These are phyloP conservation scores for Otolemur garnettii DNA, from an alignment of 2,113 vertebrate genomes.

Conservation along the genomic window DNA sequence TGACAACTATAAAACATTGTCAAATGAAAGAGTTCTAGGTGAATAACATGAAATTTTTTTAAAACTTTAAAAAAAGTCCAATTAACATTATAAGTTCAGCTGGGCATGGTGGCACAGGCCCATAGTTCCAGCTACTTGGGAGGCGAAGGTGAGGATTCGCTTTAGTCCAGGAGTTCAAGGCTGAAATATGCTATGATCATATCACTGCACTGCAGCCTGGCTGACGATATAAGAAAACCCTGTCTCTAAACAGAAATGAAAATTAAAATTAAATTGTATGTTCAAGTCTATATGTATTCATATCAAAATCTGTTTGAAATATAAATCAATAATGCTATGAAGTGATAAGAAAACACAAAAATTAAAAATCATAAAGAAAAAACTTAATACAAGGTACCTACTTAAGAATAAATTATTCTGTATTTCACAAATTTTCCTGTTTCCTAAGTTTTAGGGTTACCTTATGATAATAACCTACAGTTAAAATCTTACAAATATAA, in stretches of 20 bases:
- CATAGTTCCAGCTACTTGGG: too few species aligned
- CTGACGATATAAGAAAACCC: too few species aligned
- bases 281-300: slow-evolving; percentile 15
- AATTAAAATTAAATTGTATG: not conserved
- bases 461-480: not conserved
- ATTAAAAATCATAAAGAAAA: not conserved
- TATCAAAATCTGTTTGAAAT: not conserved
- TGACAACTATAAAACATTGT: not conserved
- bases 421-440: not conserved
- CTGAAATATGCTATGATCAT: too few species aligned
- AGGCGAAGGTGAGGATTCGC: too few species aligned
- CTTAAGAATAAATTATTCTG: not conserved
- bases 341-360: slow-evolving; percentile 37
- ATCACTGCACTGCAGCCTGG: too few species aligned
- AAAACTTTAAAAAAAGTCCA: slow-evolving; percentile 2
- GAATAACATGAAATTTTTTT: not conserved
- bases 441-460: not conserved
- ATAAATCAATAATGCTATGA: slow-evolving; percentile 22
- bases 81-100: not conserved
- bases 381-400: not conserved
- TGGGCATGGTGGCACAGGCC: too few species aligned
- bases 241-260: slow-evolving; percentile 29
- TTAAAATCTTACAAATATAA: slow-evolving; percentile 11
- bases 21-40: slow-evolving; percentile 9
- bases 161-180: too few species aligned